Conservation (phyloP, 37 sponge, comb jelly and placozoan species). For the Petrosia ficiformis region DNA sequence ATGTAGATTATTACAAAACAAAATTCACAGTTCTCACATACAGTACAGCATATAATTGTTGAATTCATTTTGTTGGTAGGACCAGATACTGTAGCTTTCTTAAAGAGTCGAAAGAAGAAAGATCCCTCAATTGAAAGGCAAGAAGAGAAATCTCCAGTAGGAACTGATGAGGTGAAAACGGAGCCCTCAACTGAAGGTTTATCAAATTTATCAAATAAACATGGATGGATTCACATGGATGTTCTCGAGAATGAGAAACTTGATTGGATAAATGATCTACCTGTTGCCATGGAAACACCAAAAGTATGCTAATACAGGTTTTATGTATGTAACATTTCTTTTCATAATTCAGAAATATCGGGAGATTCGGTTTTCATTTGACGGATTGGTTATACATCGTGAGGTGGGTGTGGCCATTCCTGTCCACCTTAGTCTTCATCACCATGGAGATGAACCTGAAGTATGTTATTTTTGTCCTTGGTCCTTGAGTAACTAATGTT, state of each 20-base stretch:
- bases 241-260: slow-evolving; percentile 75
- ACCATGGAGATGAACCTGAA: slow-evolving; percentile 87
- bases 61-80: slow-evolving; percentile 17
- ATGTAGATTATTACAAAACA: too few species aligned
- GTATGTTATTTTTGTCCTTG: slow-evolving; percentile 15
- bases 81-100: slow-evolving; percentile 43
- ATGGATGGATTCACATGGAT: slow-evolving; percentile 82
- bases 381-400: slow-evolving; percentile 70
- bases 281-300: neutral
- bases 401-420: slow-evolving; percentile 29
- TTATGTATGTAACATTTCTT: neutral
- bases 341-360: neutral
- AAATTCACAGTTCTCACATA: too few species aligned
- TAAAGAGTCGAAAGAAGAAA: slow-evolving; percentile 6
- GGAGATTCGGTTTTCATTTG: slow-evolving; percentile 66
- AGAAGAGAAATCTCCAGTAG: neutral
- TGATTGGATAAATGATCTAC: slow-evolving; percentile 75
- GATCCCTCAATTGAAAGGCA: neutral
- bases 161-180: neutral
- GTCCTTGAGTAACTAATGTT: neutral
- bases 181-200: neutral
- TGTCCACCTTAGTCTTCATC: slow-evolving; percentile 69
- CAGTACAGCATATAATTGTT: neutral
- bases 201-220: neutral
- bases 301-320: neutral